Evolutionary conservation across 2,113 vertebrate genomes (phyloP).

Genomic region (Chloropsis hardwickii): DNA sequence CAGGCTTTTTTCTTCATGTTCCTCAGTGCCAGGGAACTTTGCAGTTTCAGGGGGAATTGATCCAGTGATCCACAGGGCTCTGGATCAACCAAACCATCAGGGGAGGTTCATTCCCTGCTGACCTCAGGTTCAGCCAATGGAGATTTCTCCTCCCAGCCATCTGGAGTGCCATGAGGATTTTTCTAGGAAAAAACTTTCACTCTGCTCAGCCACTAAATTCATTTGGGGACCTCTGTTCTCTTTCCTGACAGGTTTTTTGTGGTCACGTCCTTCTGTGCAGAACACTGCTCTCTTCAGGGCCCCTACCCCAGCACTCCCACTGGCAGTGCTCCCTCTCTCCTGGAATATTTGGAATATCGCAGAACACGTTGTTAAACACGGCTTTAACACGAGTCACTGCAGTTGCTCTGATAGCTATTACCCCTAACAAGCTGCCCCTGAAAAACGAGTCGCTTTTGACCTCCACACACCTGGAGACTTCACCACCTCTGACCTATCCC

Average conservation of each 20-base stretch:
- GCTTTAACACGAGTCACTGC: neutral
- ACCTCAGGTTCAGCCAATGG: neutral
- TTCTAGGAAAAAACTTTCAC: neutral
- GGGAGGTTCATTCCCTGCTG: neutral
- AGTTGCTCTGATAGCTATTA: conserved; percentile 42
- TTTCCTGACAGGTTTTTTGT: neutral
- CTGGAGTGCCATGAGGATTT: neutral
- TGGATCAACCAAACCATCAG: neutral
- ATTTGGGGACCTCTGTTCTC: neutral
- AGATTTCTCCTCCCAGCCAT: neutral
- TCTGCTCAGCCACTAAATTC: neutral
- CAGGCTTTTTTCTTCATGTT: neutral
- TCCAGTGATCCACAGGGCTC: neutral
- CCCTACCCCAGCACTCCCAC: neutral
- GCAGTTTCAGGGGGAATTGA: neutral
- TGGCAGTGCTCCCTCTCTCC: neutral
- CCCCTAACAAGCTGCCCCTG: conserved; percentile 41
- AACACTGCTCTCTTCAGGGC: neutral
- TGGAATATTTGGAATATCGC: neutral
- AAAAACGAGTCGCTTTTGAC: conserved; percentile 64
- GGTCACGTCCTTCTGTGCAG: neutral
- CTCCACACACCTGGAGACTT: conserved; percentile 80
- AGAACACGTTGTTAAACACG: neutral
- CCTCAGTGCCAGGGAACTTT: neutral
- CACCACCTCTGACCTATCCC: conserved; percentile 75